Evolutionary conservation across 2,113 vertebrate genomes (phyloP).

Genomic region (Paramormyrops kingsleyae): DNA sequence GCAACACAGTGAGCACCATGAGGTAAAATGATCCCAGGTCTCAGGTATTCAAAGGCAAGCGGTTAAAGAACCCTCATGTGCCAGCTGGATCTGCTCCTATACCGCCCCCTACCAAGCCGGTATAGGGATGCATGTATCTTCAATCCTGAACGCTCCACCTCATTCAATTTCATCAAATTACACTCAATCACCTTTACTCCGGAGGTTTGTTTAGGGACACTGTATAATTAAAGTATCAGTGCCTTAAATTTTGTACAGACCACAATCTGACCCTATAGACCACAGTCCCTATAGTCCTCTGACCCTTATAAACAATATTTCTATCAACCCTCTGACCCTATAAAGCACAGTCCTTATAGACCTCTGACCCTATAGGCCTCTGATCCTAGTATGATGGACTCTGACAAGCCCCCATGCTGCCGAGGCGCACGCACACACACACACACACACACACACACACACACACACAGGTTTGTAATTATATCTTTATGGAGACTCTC

Average conservation of each 20-base stretch:
- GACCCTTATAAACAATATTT: not conserved
- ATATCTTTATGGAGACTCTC: too few species aligned
- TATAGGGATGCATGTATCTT: not conserved
- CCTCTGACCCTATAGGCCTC: not conserved
- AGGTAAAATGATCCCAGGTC: not conserved
- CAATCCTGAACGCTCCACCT: not conserved
- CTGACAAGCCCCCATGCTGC: not conserved
- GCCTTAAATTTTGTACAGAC: not conserved
- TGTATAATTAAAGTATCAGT: not conserved
- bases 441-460: too few species aligned
- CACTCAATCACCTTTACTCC: not conserved
- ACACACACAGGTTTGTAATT: too few species aligned
- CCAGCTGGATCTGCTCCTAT: not conserved
- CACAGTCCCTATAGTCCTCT: not conserved
- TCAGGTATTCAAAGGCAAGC: not conserved
- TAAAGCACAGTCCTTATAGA: not conserved
- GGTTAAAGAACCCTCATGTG: not conserved
- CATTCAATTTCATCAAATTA: not conserved
- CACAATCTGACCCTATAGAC: not conserved
- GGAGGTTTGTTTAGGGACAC: not conserved
- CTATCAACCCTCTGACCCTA: not conserved
- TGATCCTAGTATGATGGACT: not conserved
- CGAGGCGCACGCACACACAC: not conserved
- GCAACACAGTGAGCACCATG: slow-evolving; percentile 12
- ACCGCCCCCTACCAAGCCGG: not conserved